Conservation (phyloP, 2,888 invertebrate genomes). For the Bhutanitis thaidina region DNA sequence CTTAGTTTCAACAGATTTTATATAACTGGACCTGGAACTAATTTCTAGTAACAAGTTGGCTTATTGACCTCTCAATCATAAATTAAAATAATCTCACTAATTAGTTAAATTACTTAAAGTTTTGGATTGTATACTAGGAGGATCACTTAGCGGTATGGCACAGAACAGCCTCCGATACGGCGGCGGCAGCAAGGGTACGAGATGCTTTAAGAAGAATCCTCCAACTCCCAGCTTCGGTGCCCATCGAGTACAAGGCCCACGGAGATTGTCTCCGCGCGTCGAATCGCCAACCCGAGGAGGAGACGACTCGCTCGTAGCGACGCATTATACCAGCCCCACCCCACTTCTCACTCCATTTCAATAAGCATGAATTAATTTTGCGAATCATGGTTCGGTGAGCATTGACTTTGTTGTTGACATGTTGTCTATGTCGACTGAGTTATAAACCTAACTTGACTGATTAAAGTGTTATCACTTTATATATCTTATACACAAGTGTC, state of each 20-base stretch:
- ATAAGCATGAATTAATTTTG: neutral
- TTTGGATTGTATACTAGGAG: slow-evolving; percentile 82
- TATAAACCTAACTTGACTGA: neutral
- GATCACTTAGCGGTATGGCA: slow-evolving; percentile 99
- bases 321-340: slow-evolving; percentile 19
- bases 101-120: too few species aligned
- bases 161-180: slow-evolving; percentile 93
- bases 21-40: too few species aligned
- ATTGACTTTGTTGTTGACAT: neutral
- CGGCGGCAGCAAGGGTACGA: slow-evolving; percentile 93
- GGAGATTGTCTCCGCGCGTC: slow-evolving; percentile 48
- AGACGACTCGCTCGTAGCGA: slow-evolving; percentile 20
- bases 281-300: slow-evolving; percentile 18
- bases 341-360: slow-evolving; percentile 24
- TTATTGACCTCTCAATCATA: too few species aligned
- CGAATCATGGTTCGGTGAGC: neutral
- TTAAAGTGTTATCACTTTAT: too few species aligned
- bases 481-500: too few species aligned
- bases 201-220: slow-evolving; percentile 97
- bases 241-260: slow-evolving; percentile 94
- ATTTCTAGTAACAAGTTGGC: too few species aligned
- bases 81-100: too few species aligned
- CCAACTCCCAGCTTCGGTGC: slow-evolving; percentile 94
- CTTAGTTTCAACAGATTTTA: too few species aligned
- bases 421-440: neutral